These are phyloP conservation scores for Procavia capensis DNA, from an alignment of 2,113 vertebrate genomes.

Conservation along the genomic window DNA sequence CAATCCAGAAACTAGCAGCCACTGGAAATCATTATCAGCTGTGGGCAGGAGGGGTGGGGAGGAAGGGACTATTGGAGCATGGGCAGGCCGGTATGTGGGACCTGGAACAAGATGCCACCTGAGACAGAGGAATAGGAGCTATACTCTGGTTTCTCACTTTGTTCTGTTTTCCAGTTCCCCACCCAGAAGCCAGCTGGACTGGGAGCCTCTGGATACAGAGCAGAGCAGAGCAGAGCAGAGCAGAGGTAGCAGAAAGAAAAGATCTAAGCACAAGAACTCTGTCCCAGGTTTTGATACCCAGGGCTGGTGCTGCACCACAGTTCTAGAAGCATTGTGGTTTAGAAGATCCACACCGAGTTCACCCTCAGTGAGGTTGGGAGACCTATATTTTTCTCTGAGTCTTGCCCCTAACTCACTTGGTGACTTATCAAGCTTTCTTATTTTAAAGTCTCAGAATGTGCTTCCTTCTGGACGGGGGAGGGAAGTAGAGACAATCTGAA, in stretches of 20 bases:
- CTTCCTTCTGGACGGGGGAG: background rate
- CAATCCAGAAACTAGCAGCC: background rate
- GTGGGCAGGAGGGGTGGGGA: background rate
- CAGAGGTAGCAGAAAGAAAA: background rate
- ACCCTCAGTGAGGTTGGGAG: background rate
- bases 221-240: background rate
- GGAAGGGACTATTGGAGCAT: background rate
- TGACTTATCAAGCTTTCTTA: background rate
- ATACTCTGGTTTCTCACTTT: background rate
- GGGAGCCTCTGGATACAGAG: background rate
- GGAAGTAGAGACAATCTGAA: background rate
- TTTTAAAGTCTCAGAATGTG: background rate
- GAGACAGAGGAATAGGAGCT: background rate
- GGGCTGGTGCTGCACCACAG: too few relatives aligned
- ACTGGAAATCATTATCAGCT: background rate
- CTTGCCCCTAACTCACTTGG: background rate
- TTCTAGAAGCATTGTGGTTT: background rate
- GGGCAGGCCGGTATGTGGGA: background rate
- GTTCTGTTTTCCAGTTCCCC: background rate
- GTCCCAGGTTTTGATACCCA: background rate
- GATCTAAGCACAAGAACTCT: background rate
- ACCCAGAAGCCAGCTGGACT: background rate
- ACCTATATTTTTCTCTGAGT: background rate
- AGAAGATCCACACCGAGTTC: background rate
- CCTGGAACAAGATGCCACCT: background rate